Evolutionary conservation across 2,797 vertebrate species (phyloP).

Genomic region (Toxotes lorentzi): DNA sequence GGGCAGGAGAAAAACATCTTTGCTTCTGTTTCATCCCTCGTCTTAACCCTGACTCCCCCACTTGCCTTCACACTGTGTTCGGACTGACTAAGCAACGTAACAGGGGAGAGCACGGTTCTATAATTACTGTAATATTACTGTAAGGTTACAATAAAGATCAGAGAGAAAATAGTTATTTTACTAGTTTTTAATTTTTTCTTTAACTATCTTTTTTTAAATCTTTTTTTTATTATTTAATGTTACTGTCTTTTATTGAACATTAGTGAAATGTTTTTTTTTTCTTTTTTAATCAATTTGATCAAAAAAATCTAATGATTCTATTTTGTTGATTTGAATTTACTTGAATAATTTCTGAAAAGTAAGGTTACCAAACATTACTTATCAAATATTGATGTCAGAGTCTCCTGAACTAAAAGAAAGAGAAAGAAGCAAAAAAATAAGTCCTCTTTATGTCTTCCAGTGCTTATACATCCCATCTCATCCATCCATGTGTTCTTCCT

Average conservation of each 20-base stretch:
- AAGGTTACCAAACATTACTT: slow-evolving; percentile 8
- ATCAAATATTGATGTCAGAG: slow-evolving; percentile 10
- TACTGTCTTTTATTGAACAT: neutral
- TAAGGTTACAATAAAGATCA: neutral
- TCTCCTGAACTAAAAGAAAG: neutral
- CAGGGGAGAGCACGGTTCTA: neutral
- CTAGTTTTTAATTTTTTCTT: neutral
- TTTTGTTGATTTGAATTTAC: neutral
- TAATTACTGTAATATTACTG: neutral
- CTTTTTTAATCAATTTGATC: no score
- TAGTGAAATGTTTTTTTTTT: neutral
- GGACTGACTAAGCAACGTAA: slow-evolving; percentile 16
- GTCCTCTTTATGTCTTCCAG: neutral
- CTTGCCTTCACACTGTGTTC: slow-evolving; percentile 29
- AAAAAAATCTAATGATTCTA: neutral
- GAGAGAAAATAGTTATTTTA: neutral
- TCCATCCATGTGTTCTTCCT: neutral
- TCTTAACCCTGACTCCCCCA: slow-evolving; percentile 90
- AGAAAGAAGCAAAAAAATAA: neutral
- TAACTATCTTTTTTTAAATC: neutral
- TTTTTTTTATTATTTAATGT: neutral
- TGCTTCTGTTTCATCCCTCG: slow-evolving; percentile 88
- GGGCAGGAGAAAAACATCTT: slow-evolving; percentile 90
- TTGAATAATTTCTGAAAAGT: no score
- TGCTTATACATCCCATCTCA: neutral